phyloP scores from a whole-genome alignment of 2,888 invertebrate genomes.

The Coelogynopora nodosa region DNA sequence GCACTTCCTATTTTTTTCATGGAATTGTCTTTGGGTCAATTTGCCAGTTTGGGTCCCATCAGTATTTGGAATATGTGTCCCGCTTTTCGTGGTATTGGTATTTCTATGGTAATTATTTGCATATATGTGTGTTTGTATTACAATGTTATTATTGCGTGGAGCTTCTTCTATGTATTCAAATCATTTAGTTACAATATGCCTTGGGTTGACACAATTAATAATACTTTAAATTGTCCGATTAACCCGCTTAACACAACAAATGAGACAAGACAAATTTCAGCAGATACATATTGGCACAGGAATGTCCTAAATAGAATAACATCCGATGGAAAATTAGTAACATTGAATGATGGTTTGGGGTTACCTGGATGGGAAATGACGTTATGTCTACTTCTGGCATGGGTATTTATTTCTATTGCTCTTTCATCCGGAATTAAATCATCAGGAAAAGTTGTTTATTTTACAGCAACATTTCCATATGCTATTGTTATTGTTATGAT shows the following conservation, averaged over 20 bases:
- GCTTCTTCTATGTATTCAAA: not conserved
- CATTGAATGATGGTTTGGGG: not conserved
- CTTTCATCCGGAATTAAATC: conserved; percentile 37
- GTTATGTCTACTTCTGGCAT: conserved; percentile 36
- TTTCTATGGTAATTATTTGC: not conserved
- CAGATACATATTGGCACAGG: not conserved
- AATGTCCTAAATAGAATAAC: not conserved
- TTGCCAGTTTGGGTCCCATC: not conserved
- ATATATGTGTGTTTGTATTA: not conserved
- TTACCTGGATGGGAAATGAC: conserved; percentile 15
- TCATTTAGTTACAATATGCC: not conserved
- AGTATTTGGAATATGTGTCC: not conserved
- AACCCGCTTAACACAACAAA: not conserved
- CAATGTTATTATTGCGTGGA: not conserved
- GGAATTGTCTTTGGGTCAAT: not conserved
- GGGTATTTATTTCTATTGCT: conserved; percentile 26
- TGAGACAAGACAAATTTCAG: not conserved
- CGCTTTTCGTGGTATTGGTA: not conserved
- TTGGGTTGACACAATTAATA: not conserved
- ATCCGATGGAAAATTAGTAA: not conserved
- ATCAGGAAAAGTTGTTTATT: conserved; percentile 30
- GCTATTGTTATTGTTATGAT: not conserved
- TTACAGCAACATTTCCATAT: not conserved
- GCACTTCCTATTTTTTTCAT: not conserved
- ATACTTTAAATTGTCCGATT: not conserved